Evolutionary conservation across 2,888 invertebrate species (phyloP).

Genomic region (Branchipolynoe longqiensis): DNA sequence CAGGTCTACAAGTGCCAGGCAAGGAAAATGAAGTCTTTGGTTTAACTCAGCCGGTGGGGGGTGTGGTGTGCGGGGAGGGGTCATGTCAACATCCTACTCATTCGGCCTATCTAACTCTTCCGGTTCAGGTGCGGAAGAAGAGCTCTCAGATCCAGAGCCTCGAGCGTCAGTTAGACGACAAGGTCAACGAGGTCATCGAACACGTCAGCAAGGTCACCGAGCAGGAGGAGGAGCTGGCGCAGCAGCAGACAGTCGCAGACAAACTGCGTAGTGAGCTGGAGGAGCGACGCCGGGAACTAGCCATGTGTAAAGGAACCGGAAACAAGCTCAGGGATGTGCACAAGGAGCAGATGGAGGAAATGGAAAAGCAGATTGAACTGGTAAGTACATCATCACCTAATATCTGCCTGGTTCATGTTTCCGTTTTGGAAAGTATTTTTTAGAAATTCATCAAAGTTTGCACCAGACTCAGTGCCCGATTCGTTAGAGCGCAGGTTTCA

Average conservation of each 20-base stretch:
- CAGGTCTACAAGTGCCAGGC: too few species aligned
- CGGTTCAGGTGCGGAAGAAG: constrained; percentile 73
- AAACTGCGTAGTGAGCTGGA: constrained; percentile 68
- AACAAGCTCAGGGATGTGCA: constrained; percentile 71
- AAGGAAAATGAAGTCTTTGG: too few species aligned
- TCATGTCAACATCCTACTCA: too few species aligned
- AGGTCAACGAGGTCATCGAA: constrained; percentile 71
- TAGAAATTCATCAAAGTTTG: neutral
- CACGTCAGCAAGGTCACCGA: constrained; percentile 70
- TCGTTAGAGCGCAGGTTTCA: too few species aligned
- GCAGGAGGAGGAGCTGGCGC: constrained; percentile 71
- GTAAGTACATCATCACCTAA: too few species aligned
- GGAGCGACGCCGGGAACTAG: constrained; percentile 65
- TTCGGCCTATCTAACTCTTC: too few species aligned
- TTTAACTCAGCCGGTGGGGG: too few species aligned
- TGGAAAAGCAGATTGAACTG: constrained; percentile 75
- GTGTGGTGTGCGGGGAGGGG: too few species aligned
- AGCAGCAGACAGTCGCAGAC: constrained; percentile 65
- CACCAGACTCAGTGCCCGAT: too few species aligned
- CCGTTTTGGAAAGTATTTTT: too few species aligned
- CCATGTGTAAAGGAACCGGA: constrained; percentile 63
- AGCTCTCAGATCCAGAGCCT: constrained; percentile 70
- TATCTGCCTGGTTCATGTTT: too few species aligned
- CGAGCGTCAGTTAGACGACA: constrained; percentile 74
- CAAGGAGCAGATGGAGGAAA: constrained; percentile 73